Evolutionary conservation across 1,140 invertebrate genomes (phyloP), one percentile per base, ranked within the genome.

Genomic region (Hyles vespertilio): DNA sequence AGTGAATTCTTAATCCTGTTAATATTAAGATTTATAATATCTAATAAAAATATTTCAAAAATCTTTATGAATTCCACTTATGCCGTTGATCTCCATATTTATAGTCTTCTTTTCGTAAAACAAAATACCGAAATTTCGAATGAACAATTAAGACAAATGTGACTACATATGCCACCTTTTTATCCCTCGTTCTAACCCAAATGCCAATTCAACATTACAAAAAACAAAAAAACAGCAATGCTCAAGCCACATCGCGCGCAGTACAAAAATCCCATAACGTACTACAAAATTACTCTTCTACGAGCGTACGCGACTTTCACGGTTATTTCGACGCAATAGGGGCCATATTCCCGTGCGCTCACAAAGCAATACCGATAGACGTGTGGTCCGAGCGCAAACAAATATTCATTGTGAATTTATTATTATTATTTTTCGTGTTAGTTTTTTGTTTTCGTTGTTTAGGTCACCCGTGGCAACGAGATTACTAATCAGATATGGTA

Each of bases 241-340:
- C 74, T 74, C 79, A 86, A 82, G 65, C 69, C 63, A n/a, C 47
- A 45, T 65, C 9, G 36, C 54, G 51, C 74, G 48, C 49, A 43
- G 33, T 74, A 75, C 53, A 63, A 64, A 74, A 70, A 74, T 72
- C 71, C 79, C 81, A 83, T 84, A 86, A 74, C 70, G 81, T 79
- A 76, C 79, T 78, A 81, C 79, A 78, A 77, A 81, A 79, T 82
- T 79, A 82, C 79, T 77, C 57, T 61, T 59, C 48, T 11, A 5
- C 6, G 3, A 3, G n/a, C 56, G 33, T 69, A 58, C 48, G 51
- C 49, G 58, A 80, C 36, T 67, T 58, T 70, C 76, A 69, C 69
- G 74, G 69, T 79, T 84, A 77, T 56, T 7, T 9, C 36, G 1
- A 36, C 0, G 12, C 9, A 3, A 56, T 59, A 64, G 40, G 33